Conservation (phyloP, 2,888 invertebrate genomes). For the Bugulina stolonifera region DNA sequence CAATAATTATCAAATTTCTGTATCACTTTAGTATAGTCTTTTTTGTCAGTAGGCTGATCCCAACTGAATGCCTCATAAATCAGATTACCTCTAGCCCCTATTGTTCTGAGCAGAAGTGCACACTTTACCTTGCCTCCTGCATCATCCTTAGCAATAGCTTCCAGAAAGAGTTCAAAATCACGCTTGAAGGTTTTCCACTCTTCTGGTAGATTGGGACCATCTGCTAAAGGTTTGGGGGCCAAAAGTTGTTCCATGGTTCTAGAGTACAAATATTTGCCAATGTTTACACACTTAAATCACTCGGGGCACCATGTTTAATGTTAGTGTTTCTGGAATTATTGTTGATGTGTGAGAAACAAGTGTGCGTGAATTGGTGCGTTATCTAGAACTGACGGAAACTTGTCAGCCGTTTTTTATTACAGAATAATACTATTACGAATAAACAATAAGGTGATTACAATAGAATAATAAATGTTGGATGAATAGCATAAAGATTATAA, state of each 20-base stretch:
- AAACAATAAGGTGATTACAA: too few species aligned
- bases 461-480: too few species aligned
- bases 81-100: neutral
- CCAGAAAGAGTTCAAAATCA: conserved; percentile 12
- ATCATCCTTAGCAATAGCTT: neutral
- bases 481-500: too few species aligned
- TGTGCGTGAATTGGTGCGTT: too few species aligned
- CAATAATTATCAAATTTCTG: neutral
- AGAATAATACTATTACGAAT: too few species aligned
- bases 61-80: neutral
- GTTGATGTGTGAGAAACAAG: too few species aligned
- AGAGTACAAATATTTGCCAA: too few species aligned
- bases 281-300: neutral
- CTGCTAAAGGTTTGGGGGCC: conserved; percentile 1
- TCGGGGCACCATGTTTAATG: conserved; percentile 16
- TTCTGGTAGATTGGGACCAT: neutral
- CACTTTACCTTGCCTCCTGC: neutral
- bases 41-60: neutral
- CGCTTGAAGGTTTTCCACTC: neutral
- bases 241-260: neutral
- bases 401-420: too few species aligned
- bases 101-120: neutral
- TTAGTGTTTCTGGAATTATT: too few species aligned
- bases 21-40: neutral
- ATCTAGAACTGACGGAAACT: too few species aligned